Conservation (phyloP, 2,113 vertebrate genomes). For the Hydrochoerus hydrochaeris region DNA sequence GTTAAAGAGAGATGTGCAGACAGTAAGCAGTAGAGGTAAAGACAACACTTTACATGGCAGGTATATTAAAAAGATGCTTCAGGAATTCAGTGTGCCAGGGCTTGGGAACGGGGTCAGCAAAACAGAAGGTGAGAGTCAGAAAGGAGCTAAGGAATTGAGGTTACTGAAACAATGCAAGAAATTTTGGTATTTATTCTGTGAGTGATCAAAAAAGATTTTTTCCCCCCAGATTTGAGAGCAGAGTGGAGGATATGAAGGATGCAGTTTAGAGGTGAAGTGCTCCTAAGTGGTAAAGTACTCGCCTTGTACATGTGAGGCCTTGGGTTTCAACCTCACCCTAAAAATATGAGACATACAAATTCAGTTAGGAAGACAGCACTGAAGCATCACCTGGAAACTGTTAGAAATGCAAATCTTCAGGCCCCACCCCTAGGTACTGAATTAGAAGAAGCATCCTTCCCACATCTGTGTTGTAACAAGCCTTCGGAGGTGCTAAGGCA, state of each 20-base stretch:
- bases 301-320: neutral
- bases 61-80: neutral
- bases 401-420: neutral
- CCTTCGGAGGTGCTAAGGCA: neutral
- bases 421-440: neutral
- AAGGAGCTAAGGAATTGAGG: neutral
- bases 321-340: neutral
- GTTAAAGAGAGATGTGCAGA: neutral
- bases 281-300: neutral
- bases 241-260: neutral
- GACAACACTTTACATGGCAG: neutral
- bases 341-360: neutral
- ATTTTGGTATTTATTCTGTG: neutral
- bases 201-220: neutral
- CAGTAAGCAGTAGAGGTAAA: neutral
- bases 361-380: neutral
- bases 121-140: neutral
- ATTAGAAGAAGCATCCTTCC: neutral
- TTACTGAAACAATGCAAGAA: neutral
- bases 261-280: neutral
- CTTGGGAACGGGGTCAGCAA: neutral
- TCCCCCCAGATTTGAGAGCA: neutral
- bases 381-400: neutral
- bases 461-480: neutral
- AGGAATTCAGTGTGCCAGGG: neutral